These are phyloP conservation scores for Phlogophora meticulosa DNA, from an alignment of 2,888 invertebrate species.

Conservation along the genomic window DNA sequence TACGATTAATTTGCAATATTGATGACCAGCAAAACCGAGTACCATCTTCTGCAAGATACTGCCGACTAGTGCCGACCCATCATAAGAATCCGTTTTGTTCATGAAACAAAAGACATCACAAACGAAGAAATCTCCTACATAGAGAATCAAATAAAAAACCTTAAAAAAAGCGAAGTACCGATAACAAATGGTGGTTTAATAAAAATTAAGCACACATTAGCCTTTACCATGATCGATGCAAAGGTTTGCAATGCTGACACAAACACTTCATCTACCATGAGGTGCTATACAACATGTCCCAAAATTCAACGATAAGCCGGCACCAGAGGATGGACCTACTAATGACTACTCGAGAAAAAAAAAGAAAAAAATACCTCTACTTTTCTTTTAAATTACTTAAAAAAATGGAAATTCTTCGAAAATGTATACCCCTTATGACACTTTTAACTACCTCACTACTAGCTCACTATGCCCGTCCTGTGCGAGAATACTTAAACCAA, in stretches of 20 bases:
- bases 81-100: conserved; percentile 16
- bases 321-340: no score
- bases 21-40: conserved; percentile 29
- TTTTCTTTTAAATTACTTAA: no score
- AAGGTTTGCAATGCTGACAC: conserved; percentile 26
- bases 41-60: conserved; percentile 27
- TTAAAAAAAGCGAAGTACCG: conserved; percentile 12
- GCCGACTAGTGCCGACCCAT: no score
- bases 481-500: no score
- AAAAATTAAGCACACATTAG: conserved; percentile 19
- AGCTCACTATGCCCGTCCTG: no score
- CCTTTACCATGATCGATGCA: conserved; percentile 27
- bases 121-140: conserved; percentile 21
- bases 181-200: conserved; percentile 9
- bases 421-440: no score
- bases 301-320: no score
- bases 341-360: no score
- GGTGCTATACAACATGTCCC: no score
- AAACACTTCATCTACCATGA: conserved; percentile 15
- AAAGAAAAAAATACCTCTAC: no score
- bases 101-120: conserved; percentile 26
- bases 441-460: no score
- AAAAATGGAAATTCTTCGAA: no score
- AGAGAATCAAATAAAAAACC: conserved; percentile 12
- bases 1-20: conserved; percentile 13